Conservation (phyloP, 2,797 vertebrate species). For the Rhinichthys osculus region DNA sequence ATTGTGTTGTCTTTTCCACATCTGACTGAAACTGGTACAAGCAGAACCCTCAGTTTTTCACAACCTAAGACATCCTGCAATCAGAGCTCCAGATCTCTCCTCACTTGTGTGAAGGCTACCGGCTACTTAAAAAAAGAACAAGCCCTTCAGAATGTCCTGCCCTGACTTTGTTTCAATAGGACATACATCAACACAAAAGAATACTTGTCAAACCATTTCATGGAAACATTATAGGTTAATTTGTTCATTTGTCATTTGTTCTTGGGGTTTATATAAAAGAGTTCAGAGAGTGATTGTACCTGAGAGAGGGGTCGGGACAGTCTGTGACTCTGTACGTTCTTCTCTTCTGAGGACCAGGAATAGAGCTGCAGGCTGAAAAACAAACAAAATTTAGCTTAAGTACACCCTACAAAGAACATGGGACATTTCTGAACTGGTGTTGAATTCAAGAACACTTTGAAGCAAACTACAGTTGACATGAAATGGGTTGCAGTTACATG, state of each 20-base stretch:
- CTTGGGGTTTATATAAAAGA: not conserved
- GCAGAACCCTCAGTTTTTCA: not conserved
- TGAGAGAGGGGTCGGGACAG: slow-evolving; percentile 79
- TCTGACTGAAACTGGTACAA: not conserved
- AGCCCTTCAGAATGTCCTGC: not conserved
- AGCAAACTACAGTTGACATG: slow-evolving; percentile 4
- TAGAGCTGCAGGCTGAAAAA: slow-evolving; percentile 73
- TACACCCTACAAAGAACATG: not conserved
- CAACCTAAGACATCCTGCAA: not conserved
- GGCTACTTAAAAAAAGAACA: slow-evolving; percentile 27
- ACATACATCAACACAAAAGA: slow-evolving; percentile 6
- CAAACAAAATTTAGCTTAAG: not conserved
- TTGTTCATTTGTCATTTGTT: not conserved
- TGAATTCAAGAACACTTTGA: not conserved
- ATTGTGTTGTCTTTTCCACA: not conserved
- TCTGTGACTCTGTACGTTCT: slow-evolving; percentile 62
- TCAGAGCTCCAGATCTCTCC: slow-evolving; percentile 17
- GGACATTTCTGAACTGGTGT: not conserved
- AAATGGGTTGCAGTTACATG: not conserved
- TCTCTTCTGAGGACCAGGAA: slow-evolving; percentile 81
- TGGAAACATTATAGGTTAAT: not conserved
- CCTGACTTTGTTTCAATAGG: not conserved
- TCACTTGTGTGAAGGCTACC: slow-evolving; percentile 3
- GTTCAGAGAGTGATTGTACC: slow-evolving; percentile 69
- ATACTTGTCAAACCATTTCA: not conserved